phyloP scores from a whole-genome alignment of 2,113 vertebrate genomes.

The Anhinga rufa region DNA sequence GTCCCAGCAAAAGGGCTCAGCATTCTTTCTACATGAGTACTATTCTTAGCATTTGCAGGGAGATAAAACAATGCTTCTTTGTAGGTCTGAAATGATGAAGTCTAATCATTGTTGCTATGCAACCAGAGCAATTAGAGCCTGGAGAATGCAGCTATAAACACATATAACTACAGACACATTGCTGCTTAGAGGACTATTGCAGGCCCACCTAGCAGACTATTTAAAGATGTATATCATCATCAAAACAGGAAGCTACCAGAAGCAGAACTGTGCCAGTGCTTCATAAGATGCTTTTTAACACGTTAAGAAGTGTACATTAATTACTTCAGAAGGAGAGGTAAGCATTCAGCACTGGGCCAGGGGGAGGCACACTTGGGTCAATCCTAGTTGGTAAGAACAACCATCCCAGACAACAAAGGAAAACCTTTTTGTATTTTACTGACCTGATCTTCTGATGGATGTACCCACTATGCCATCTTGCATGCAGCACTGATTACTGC shows the following conservation, averaged over 20 bases:
- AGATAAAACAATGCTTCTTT: not conserved
- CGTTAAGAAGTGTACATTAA: not conserved
- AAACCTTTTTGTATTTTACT: not conserved
- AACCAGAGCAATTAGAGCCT: not conserved
- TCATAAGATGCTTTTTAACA: not conserved
- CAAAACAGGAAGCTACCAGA: not conserved
- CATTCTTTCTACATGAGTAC: not conserved
- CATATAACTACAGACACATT: not conserved
- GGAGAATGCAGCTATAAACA: not conserved
- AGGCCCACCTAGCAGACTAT: not conserved
- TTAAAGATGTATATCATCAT: not conserved
- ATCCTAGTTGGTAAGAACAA: not conserved
- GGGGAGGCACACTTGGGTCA: not conserved
- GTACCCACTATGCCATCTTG: conserved; percentile 40
- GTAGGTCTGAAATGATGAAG: not conserved
- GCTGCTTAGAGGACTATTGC: not conserved
- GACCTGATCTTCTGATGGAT: not conserved
- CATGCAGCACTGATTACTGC: not conserved
- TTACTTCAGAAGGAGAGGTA: not conserved
- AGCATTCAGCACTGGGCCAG: not conserved
- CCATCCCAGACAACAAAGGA: not conserved
- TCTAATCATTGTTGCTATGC: not conserved
- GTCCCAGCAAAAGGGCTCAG: not conserved
- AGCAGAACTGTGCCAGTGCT: fast-evolving
- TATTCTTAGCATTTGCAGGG: not conserved